Percentiles rank a stretch among this genome's conserved stretches.
Evolutionary conservation across 1,140 invertebrate genomes (phyloP).

Genomic region (Papilio xuthus): DNA sequence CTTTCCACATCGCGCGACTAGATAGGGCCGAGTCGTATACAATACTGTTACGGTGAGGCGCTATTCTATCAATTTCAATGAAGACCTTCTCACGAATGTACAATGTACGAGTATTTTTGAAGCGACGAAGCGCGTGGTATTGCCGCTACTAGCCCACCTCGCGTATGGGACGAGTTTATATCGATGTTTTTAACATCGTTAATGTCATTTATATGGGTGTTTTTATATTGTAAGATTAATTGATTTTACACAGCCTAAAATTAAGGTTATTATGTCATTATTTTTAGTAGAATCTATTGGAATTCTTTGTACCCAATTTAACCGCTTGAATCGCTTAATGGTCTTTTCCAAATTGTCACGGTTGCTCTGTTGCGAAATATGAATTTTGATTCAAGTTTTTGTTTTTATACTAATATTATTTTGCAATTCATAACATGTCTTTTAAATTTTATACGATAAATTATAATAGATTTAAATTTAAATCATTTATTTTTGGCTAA

Average conservation of each 20-base stretch:
- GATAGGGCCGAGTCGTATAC: constrained; percentile 52
- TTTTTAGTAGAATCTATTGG: constrained; percentile 5
- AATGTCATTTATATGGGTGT: constrained; percentile 24
- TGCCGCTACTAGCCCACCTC: constrained; percentile 5
- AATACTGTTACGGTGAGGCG: constrained; percentile 55
- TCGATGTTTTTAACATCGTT: constrained; percentile 27
- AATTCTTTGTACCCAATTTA: neutral
- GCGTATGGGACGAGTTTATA: constrained; percentile 34
- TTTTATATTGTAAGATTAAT: constrained; percentile 27
- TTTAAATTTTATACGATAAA: neutral
- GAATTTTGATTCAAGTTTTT: neutral
- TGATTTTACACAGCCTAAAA: constrained; percentile 26
- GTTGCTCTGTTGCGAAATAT: neutral
- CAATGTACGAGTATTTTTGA: constrained; percentile 59
- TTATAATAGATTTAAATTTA: neutral
- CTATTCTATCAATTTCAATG: constrained; percentile 64
- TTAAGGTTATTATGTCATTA: constrained; percentile 24
- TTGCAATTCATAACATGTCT: neutral
- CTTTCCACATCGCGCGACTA: constrained; percentile 63
- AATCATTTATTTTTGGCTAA: neutral
- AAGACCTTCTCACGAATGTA: constrained; percentile 61
- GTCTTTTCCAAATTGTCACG: neutral
- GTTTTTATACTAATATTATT: neutral
- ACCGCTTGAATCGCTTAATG: neutral
- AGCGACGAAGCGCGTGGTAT: constrained; percentile 52